Evolutionary conservation across 2,113 vertebrate genomes (phyloP).

Genomic region (Rattus norvegicus): DNA sequence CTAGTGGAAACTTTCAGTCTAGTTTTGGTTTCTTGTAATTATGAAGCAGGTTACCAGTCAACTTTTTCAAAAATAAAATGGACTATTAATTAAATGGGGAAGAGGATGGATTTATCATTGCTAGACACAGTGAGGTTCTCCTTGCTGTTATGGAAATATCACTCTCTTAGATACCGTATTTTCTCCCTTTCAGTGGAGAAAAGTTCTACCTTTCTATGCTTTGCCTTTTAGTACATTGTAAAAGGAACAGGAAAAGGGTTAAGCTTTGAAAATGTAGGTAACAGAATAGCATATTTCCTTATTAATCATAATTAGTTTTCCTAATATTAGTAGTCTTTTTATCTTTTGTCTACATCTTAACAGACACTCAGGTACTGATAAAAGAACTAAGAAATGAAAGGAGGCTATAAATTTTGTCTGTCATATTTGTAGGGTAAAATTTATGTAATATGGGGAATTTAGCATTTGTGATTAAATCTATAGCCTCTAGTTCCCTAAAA

Average conservation of each 20-base stretch:
- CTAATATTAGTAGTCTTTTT: background rate
- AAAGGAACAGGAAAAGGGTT: background rate
- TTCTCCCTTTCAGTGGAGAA: background rate
- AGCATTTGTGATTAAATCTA: background rate
- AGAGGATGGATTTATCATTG: background rate
- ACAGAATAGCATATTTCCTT: background rate
- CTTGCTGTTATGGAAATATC: background rate
- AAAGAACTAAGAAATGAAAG: background rate
- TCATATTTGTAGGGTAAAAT: background rate
- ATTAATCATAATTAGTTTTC: background rate
- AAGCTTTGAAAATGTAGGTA: background rate
- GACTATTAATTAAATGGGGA: background rate
- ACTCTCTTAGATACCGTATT: background rate
- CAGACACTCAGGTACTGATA: background rate
- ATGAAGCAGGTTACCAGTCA: background rate
- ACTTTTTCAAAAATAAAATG: background rate
- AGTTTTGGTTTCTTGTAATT: background rate
- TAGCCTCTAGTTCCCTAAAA: background rate
- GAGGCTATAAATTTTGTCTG: too few relatives aligned
- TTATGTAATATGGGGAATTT: background rate
- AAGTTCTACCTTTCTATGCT: background rate
- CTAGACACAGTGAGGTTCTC: background rate
- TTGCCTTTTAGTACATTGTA: background rate
- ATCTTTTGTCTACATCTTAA: background rate
- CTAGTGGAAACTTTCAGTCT: background rate